Evolutionary conservation across 2,797 vertebrate genomes (phyloP).

Genomic region (Danio jaintianensis): DNA sequence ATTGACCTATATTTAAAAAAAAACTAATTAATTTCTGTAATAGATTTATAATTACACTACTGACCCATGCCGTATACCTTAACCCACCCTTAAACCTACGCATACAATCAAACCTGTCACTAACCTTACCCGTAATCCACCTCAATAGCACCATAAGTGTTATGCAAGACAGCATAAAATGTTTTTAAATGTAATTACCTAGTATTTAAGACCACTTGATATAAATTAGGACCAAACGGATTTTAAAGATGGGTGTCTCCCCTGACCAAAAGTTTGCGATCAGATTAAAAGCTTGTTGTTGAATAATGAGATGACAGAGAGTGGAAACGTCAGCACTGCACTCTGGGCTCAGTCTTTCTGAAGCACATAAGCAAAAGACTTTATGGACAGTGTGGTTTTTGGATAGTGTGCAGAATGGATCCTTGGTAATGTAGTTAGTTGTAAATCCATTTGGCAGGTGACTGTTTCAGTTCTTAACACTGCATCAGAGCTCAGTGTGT

Average conservation of each 20-base stretch:
- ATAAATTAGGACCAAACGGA: too few relatives aligned
- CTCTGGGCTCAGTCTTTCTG: background rate
- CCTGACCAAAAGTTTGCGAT: background rate
- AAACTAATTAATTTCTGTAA: too few relatives aligned
- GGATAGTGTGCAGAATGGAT: background rate
- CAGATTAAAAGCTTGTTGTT: slow-evolving; percentile 11
- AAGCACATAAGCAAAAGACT: slow-evolving; percentile 2
- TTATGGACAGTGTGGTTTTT: slow-evolving; percentile 12
- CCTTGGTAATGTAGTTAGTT: slow-evolving; percentile 9
- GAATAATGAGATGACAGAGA: background rate
- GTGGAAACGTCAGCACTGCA: slow-evolving; percentile 3
- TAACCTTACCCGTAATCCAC: too few relatives aligned
- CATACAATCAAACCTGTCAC: too few relatives aligned
- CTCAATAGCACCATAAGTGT: too few relatives aligned
- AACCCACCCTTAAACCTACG: too few relatives aligned
- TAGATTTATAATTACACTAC: too few relatives aligned
- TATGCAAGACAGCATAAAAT: too few relatives aligned
- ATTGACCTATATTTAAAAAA: too few relatives aligned
- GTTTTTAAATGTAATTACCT: too few relatives aligned
- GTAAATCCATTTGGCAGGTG: background rate
- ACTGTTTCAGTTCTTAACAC: background rate
- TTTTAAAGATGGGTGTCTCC: background rate
- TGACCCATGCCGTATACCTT: too few relatives aligned
- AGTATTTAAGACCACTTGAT: too few relatives aligned
- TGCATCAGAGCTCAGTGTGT: background rate